Evolutionary conservation across 1,140 invertebrate species (phyloP).

Genomic region (Drosophila truncata): DNA sequence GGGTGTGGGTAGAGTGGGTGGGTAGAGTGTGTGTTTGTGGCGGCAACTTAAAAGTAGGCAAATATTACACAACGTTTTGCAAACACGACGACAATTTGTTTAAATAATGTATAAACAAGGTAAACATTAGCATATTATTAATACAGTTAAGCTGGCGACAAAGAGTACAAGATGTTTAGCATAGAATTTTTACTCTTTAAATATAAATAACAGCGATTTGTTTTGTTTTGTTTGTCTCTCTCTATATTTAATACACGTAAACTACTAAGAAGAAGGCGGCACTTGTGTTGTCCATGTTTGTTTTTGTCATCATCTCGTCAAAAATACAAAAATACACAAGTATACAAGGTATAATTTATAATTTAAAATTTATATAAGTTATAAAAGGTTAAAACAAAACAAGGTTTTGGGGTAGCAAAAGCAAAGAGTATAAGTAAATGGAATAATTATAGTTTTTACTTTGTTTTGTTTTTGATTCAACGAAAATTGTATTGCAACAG

Average conservation of each 20-base stretch:
- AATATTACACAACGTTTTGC: constrained; percentile 82
- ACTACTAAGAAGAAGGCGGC: constrained; percentile 69
- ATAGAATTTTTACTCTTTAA: constrained; percentile 63
- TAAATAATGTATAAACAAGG: constrained; percentile 76
- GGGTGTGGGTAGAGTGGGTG: constrained; percentile 31
- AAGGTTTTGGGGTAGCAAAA: constrained; percentile 64
- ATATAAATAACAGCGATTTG: constrained; percentile 67
- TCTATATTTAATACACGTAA: constrained; percentile 65
- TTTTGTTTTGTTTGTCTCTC: constrained; percentile 31
- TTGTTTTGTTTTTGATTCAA: constrained; percentile 26
- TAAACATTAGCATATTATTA: constrained; percentile 82
- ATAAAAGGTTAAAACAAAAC: constrained; percentile 49
- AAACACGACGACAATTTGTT: constrained; percentile 70
- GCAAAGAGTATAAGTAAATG: constrained; percentile 43
- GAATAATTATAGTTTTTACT: constrained; percentile 10
- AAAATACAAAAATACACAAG: constrained; percentile 33
- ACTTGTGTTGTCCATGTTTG: constrained; percentile 58
- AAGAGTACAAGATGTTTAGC: constrained; percentile 64
- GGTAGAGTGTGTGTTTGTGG: constrained; percentile 35
- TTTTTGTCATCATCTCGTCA: constrained; percentile 55
- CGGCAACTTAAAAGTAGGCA: constrained; percentile 81
- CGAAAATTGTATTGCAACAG: constrained; percentile 72
- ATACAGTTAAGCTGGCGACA: constrained; percentile 81
- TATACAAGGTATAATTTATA: constrained; percentile 20
- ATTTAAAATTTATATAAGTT: constrained; percentile 37